These are phyloP conservation scores for Miniopterus natalensis DNA, from an alignment of 2,113 vertebrate species.

Conservation along the genomic window DNA sequence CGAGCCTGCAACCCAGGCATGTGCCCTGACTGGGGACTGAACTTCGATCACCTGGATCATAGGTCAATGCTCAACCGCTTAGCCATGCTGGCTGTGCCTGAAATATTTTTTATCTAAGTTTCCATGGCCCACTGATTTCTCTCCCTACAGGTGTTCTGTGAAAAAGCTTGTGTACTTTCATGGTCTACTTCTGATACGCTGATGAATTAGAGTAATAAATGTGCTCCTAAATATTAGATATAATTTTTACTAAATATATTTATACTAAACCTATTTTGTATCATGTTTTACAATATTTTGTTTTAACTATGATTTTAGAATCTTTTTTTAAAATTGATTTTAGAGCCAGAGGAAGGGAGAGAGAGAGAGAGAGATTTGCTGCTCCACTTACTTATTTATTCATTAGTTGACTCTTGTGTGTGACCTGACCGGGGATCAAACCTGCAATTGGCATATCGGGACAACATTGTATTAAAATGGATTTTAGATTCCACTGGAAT, in stretches of 20 bases:
- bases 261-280: slow-evolving; percentile 16
- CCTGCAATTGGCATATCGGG: not conserved
- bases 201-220: not conserved
- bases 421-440: not conserved
- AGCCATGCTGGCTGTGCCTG: not conserved
- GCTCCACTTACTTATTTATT: not conserved
- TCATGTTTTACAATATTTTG: not conserved
- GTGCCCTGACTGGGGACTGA: too few relatives aligned
- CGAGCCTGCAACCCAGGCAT: too few relatives aligned
- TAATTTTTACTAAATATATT: slow-evolving; percentile 32
- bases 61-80: too few relatives aligned
- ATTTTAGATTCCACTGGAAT: not conserved
- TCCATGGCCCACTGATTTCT: not conserved
- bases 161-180: not conserved
- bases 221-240: slow-evolving; percentile 33
- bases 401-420: not conserved
- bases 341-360: not conserved
- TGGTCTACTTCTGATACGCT: slow-evolving; percentile 9
- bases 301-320: slow-evolving; percentile 38
- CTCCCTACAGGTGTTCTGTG: not conserved
- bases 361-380: not conserved
- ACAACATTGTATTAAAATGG: not conserved
- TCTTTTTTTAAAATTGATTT: not conserved
- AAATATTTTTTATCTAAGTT: slow-evolving; percentile 1
- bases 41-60: too few relatives aligned